Percentiles rank a stretch among this genome's conserved stretches.
phyloP scores from a whole-genome alignment of 1,140 invertebrate genomes.

The Aporrectodea caliginosa region DNA sequence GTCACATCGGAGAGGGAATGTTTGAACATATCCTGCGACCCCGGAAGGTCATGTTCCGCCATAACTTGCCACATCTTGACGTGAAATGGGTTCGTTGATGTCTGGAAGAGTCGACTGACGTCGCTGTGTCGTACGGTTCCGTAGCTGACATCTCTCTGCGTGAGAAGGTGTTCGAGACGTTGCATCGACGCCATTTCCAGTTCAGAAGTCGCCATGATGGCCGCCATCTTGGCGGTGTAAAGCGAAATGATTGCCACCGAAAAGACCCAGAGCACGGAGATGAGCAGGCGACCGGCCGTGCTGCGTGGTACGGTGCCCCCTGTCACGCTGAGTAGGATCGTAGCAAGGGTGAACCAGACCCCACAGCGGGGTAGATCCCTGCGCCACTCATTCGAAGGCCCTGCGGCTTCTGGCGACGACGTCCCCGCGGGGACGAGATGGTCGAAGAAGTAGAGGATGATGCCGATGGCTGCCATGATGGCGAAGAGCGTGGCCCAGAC shows the following conservation, averaged over 20 bases:
- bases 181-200: slow-evolving; percentile 30
- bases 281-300: slow-evolving; percentile 19
- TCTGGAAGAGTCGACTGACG: neutral
- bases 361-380: neutral
- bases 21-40: neutral
- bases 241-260: slow-evolving; percentile 92
- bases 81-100: neutral
- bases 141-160: slow-evolving; percentile 37
- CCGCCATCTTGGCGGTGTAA: slow-evolving; percentile 91
- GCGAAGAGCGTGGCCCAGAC: slow-evolving; percentile 95
- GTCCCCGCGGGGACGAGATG: neutral
- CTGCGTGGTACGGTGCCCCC: slow-evolving; percentile 4
- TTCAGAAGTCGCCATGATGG: slow-evolving; percentile 82
- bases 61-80: neutral
- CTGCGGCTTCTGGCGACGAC: neutral
- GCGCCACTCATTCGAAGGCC: neutral
- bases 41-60: neutral
- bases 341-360: neutral
- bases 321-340: neutral
- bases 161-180: slow-evolving; percentile 34
- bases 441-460: slow-evolving; percentile 88
- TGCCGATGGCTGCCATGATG: slow-evolving; percentile 67
- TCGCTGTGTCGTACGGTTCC: slow-evolving; percentile 50
- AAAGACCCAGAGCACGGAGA: slow-evolving; percentile 83
- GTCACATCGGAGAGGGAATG: neutral